These are phyloP conservation scores for Oreochromis grahami DNA, from an alignment of 2,797 vertebrate species.

Conservation along the genomic window DNA sequence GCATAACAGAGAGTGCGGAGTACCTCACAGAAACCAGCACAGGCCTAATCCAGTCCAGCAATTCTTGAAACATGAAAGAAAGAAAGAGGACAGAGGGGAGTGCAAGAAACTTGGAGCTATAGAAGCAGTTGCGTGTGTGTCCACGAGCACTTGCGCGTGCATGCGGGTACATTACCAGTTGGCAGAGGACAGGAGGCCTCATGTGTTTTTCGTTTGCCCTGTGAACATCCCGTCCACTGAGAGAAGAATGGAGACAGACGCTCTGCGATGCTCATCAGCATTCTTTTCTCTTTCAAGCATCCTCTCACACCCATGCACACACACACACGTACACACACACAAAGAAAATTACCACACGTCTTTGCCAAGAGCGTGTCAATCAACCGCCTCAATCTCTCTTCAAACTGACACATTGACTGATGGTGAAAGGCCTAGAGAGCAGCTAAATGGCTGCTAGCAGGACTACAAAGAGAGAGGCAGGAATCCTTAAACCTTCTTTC, in stretches of 20 bases:
- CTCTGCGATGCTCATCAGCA: slow-evolving; percentile 68
- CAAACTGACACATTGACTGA: slow-evolving; percentile 72
- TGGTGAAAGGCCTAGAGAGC: slow-evolving; percentile 58
- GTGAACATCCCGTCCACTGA: slow-evolving; percentile 73
- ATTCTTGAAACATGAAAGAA: slow-evolving; percentile 66
- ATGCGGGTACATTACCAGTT: slow-evolving; percentile 68
- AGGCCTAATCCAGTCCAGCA: slow-evolving; percentile 64
- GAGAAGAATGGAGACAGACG: slow-evolving; percentile 70
- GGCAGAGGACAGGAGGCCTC: slow-evolving; percentile 64
- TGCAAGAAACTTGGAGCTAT: slow-evolving; percentile 44
- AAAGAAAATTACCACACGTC: slow-evolving; percentile 58
- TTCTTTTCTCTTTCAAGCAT: slow-evolving; percentile 62
- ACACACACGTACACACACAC: slow-evolving; percentile 8
- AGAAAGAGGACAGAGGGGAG: slow-evolving; percentile 47
- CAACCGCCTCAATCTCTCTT: slow-evolving; percentile 54
- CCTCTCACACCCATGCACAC: slow-evolving; percentile 58
- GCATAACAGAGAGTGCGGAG: slow-evolving; percentile 46
- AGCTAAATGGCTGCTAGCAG: slow-evolving; percentile 63
- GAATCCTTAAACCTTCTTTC: slow-evolving; percentile 55
- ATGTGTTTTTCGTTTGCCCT: slow-evolving; percentile 76
- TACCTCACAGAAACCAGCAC: slow-evolving; percentile 50
- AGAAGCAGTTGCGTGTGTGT: slow-evolving; percentile 33
- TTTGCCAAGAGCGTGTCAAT: slow-evolving; percentile 70
- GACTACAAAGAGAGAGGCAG: slow-evolving; percentile 66
- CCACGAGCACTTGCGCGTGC: slow-evolving; percentile 7